Percentiles rank a stretch among this genome's conserved stretches.
Conservation (phyloP, 92 coral and sea anemone genomes). For the Epizoanthus illoricatus region DNA sequence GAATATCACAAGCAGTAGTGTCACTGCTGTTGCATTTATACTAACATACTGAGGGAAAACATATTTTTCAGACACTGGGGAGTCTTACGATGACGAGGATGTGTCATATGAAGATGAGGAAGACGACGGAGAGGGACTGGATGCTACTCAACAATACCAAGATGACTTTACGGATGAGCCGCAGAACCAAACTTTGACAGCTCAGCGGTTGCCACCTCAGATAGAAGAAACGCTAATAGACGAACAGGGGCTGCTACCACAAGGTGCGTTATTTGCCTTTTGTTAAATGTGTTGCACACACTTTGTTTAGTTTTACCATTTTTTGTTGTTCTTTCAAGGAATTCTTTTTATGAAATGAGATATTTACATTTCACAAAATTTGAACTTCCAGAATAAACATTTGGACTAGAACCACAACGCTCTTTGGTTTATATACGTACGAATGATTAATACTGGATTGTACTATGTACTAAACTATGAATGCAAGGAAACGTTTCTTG, state of each 20-base stretch:
- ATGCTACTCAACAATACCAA: conserved; percentile 31
- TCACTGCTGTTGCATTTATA: neutral
- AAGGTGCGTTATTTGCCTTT: neutral
- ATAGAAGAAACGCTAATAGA: neutral
- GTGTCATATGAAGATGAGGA: conserved; percentile 63
- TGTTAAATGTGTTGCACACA: no score
- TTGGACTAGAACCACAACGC: no score
- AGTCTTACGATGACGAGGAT: conserved; percentile 78
- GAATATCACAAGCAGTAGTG: neutral
- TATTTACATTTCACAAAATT: no score
- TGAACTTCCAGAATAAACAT: no score
- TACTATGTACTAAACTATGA: no score
- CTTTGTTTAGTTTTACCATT: no score
- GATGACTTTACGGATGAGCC: conserved; percentile 5
- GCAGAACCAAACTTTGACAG: neutral
- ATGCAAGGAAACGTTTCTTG: no score
- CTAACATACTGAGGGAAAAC: neutral
- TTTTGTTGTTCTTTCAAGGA: no score
- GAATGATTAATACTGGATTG: no score
- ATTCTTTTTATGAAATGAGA: no score
- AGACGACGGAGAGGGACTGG: conserved; percentile 29
- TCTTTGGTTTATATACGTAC: no score
- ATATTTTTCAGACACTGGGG: conserved; percentile 67
- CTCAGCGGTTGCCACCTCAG: neutral
- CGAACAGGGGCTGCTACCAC: neutral